These are phyloP conservation scores for Tachyglossus aculeatus DNA, from an alignment of 2,797 vertebrate species.

Conservation along the genomic window DNA sequence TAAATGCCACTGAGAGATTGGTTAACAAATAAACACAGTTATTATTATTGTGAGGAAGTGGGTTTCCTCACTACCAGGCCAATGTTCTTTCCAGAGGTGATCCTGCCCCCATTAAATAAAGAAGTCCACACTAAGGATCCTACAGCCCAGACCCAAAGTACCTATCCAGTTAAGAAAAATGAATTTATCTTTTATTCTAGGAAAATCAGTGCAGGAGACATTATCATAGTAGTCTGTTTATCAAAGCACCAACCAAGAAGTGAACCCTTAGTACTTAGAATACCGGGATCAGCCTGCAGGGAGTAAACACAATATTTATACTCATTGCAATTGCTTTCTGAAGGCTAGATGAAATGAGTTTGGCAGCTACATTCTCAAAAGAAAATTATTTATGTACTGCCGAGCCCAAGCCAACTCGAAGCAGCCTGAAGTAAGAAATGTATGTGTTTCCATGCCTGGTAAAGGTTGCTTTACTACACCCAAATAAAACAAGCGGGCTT, in stretches of 20 bases:
- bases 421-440: neutral
- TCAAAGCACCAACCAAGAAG: neutral
- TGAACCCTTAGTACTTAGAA: neutral
- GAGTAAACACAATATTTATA: neutral
- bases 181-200: conserved; percentile 2
- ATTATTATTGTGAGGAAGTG: too few species aligned
- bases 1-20: too few species aligned
- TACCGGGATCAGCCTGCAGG: neutral
- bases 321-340: neutral
- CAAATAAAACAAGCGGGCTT: neutral
- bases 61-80: neutral
- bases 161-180: neutral
- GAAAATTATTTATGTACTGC: neutral
- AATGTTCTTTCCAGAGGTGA: too few species aligned
- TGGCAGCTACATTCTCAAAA: neutral
- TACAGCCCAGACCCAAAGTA: neutral
- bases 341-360: neutral
- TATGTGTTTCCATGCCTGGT: neutral
- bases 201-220: neutral
- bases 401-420: neutral
- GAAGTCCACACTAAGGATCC: neutral
- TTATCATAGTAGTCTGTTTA: neutral
- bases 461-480: neutral
- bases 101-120: neutral
- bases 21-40: too few species aligned